phyloP scores from a whole-genome alignment of 2,797 vertebrate genomes.

The Sebastes flavidus region DNA sequence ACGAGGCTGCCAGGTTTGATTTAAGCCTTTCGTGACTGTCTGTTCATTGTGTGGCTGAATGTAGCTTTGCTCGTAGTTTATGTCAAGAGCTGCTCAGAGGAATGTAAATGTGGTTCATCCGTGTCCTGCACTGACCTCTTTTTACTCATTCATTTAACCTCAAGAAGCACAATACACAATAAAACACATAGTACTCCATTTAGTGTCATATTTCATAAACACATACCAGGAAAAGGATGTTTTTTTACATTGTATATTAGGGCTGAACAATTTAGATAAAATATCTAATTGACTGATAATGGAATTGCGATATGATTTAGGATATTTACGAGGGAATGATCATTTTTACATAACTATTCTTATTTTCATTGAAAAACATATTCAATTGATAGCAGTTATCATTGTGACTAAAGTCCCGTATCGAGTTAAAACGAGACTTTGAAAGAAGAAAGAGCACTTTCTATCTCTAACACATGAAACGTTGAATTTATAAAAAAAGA shows the following conservation, averaged over 20 bases:
- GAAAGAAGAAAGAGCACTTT: neutral
- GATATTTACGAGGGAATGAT: too few relatives aligned
- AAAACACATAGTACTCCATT: neutral
- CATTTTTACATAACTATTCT: too few relatives aligned
- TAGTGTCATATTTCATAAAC: neutral
- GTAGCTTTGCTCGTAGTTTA: neutral
- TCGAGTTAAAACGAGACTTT: neutral
- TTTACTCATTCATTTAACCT: neutral
- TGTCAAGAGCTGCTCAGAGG: neutral
- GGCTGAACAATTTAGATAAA: too few relatives aligned
- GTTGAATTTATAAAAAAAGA: neutral
- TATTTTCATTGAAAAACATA: too few relatives aligned
- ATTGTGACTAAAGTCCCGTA: neutral
- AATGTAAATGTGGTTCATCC: slow-evolving; percentile 16
- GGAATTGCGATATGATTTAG: too few relatives aligned
- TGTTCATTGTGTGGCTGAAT: slow-evolving; percentile 21
- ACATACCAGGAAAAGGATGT: neutral
- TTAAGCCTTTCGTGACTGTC: slow-evolving; percentile 9
- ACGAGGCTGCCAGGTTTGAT: slow-evolving; percentile 46
- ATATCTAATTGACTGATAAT: too few relatives aligned
- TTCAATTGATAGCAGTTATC: neutral
- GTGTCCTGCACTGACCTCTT: slow-evolving; percentile 29
- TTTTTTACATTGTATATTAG: too few relatives aligned
- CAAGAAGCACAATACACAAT: neutral
- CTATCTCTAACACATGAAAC: neutral